phyloP scores from a whole-genome alignment of 2,888 invertebrate species.

The Erebia palarica region DNA sequence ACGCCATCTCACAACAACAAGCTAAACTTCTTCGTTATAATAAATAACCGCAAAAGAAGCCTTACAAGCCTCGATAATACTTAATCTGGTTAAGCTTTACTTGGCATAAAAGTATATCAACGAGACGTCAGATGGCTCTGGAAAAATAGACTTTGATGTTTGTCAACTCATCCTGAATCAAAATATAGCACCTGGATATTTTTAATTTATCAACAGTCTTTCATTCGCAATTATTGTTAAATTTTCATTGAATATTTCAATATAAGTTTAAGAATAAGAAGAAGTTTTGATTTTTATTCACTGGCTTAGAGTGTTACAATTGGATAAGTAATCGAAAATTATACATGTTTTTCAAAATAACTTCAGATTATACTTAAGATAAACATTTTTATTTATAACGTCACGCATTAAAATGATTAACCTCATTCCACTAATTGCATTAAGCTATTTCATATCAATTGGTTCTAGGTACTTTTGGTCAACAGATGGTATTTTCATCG shows the following conservation, averaged over 20 bases:
- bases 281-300: no score
- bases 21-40: neutral
- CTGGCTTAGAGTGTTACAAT: no score
- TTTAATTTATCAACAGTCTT: no score
- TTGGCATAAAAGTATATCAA: neutral
- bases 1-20: constrained; percentile 24
- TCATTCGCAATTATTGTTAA: no score
- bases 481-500: constrained; percentile 32
- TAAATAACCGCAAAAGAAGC: neutral
- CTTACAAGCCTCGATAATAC: neutral
- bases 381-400: neutral
- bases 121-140: constrained; percentile 2
- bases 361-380: neutral
- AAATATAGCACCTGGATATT: no score
- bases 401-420: neutral
- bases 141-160: neutral
- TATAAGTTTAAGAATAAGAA: no score
- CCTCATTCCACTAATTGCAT: constrained; percentile 7
- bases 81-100: neutral
- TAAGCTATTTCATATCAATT: constrained; percentile 14
- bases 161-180: no score
- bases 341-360: neutral
- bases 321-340: no score
- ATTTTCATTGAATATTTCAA: no score
- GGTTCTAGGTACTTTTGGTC: constrained; percentile 15